These are phyloP conservation scores for Gibbula magus DNA, from an alignment of 2,888 invertebrate species.

Conservation along the genomic window DNA sequence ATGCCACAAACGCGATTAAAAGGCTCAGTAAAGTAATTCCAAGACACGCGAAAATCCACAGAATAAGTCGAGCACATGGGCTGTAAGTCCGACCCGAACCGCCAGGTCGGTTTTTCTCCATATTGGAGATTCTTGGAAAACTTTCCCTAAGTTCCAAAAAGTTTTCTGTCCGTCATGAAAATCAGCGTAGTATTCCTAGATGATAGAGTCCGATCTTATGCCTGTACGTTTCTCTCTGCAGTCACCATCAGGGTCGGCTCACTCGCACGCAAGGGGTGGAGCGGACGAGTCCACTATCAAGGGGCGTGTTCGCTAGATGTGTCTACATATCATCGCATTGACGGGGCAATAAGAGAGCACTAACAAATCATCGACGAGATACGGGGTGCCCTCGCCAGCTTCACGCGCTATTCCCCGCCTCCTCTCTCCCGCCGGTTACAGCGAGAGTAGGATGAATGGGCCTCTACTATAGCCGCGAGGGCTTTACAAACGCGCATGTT, in stretches of 20 bases:
- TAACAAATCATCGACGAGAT: constrained; percentile 6
- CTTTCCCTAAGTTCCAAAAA: constrained; percentile 11
- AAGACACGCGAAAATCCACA: constrained; percentile 47
- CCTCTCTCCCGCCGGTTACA: not conserved
- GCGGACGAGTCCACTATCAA: not conserved
- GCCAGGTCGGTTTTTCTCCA: constrained; percentile 28
- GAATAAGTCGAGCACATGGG: constrained; percentile 39
- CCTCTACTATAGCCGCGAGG: not conserved
- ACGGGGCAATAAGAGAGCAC: constrained; percentile 5
- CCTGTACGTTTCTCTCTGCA: not conserved
- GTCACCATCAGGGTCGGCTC: not conserved
- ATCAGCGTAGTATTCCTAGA: not conserved
- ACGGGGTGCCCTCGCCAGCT: not conserved
- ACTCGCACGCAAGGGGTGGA: constrained; percentile 2
- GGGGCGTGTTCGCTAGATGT: not conserved
- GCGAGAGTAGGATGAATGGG: not conserved
- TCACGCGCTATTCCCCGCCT: not conserved
- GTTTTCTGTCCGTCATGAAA: constrained; percentile 11
- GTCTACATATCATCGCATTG: constrained; percentile 7
- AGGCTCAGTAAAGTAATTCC: constrained; percentile 42
- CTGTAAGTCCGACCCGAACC: constrained; percentile 11
- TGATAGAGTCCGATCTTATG: not conserved
- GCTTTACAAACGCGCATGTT: not conserved
- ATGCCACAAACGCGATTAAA: constrained; percentile 43
- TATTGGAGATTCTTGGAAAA: constrained; percentile 17